These are phyloP conservation scores for Littorina saxatilis DNA, from an alignment of 1,140 invertebrate genomes.

Conservation along the genomic window DNA sequence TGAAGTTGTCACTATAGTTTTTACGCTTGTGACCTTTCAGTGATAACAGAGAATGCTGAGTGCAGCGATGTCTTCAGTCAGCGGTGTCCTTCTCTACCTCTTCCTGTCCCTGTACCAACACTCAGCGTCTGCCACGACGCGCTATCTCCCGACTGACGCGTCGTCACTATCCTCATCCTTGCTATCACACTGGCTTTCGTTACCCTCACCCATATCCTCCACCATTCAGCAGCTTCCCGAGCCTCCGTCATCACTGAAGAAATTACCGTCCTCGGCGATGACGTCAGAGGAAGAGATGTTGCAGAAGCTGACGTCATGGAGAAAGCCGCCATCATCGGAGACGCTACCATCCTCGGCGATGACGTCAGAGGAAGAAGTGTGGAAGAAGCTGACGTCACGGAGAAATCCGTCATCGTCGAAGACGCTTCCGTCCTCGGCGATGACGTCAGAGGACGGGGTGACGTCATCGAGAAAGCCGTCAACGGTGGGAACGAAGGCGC, in stretches of 20 bases:
- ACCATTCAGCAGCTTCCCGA: too few relatives aligned
- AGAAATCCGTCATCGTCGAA: neutral
- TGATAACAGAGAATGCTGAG: too few relatives aligned
- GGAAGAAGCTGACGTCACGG: too few relatives aligned
- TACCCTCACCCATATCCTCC: neutral
- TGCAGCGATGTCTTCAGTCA: too few relatives aligned
- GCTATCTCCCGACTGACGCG: constrained; percentile 18
- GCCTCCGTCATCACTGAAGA: too few relatives aligned
- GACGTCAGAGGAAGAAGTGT: neutral
- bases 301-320: too few relatives aligned
- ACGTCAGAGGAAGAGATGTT: too few relatives aligned
- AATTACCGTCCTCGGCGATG: too few relatives aligned
- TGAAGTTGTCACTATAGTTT: too few relatives aligned
- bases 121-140: neutral
- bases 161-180: neutral
- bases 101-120: neutral
- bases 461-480: neutral
- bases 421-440: neutral
- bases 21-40: too few relatives aligned
- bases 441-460: too few relatives aligned
- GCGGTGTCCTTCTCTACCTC: neutral
- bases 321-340: neutral
- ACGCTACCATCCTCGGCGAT: neutral
- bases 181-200: neutral
- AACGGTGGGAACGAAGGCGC: neutral